Evolutionary conservation across 1,140 invertebrate species (phyloP).

Genomic region (Argopecten irradians): DNA sequence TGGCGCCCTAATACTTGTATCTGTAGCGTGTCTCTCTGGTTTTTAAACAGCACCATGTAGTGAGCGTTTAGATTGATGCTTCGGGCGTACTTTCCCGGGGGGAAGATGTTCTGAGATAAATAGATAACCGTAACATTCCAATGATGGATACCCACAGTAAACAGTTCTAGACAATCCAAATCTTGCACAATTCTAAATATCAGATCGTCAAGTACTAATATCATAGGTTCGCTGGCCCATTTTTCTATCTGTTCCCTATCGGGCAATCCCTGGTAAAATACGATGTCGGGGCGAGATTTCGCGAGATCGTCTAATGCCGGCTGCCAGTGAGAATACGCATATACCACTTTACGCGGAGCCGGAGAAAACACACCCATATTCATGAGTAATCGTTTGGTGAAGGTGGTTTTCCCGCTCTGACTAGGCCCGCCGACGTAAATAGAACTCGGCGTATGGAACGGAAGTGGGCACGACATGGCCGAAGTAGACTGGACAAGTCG

Average conservation of each 20-base stretch:
- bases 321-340: too few species aligned
- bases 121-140: conserved; percentile 25
- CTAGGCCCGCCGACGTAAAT: too few species aligned
- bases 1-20: conserved; percentile 38
- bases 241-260: conserved; percentile 24
- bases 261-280: conserved; percentile 33
- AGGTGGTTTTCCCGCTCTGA: too few species aligned
- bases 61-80: conserved; percentile 38
- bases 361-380: too few species aligned
- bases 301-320: too few species aligned
- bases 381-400: too few species aligned
- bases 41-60: conserved; percentile 41
- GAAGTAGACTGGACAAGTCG: too few species aligned
- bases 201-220: conserved; percentile 48
- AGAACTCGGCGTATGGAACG: too few species aligned
- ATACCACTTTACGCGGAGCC: too few species aligned
- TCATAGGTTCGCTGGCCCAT: conserved; percentile 30
- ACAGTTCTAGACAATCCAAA: conserved; percentile 33
- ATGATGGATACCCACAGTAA: conserved; percentile 39
- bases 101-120: conserved; percentile 37
- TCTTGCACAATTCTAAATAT: conserved; percentile 29
- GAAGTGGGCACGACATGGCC: too few species aligned
- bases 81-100: conserved; percentile 34
- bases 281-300: neutral
- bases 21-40: conserved; percentile 36